Evolutionary conservation across 2,797 vertebrate species (phyloP).

Genomic region (Dermochelys coriacea): DNA sequence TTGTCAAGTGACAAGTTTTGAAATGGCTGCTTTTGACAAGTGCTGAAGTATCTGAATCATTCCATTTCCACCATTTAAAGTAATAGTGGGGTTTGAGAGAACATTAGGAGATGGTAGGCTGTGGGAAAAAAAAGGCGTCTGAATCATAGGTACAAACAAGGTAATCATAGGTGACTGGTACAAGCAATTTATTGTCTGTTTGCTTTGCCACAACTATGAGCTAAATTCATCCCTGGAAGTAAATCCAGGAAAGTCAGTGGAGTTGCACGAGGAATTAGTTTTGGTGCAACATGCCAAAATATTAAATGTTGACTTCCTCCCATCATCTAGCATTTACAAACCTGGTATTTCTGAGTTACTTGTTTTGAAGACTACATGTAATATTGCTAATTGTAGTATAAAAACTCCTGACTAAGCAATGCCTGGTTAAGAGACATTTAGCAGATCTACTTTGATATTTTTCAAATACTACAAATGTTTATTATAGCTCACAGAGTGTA

Average conservation of each 20-base stretch:
- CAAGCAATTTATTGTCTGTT: background rate
- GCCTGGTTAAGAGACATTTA: background rate
- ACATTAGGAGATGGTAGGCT: background rate
- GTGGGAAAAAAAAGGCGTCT: background rate
- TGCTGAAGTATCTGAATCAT: background rate
- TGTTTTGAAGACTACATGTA: background rate
- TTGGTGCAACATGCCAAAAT: conserved; percentile 14
- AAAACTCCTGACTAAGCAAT: background rate
- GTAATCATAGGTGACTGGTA: background rate
- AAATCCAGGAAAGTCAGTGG: background rate
- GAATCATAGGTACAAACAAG: conserved; percentile 4
- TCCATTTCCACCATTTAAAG: background rate
- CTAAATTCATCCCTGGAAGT: background rate
- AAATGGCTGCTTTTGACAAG: background rate
- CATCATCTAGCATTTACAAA: conserved; percentile 4
- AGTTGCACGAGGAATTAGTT: background rate
- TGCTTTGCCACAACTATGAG: conserved; percentile 22
- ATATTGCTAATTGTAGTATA: fast-evolving
- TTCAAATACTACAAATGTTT: background rate
- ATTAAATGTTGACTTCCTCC: background rate
- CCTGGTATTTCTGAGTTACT: background rate
- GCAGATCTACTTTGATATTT: background rate
- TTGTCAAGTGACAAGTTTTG: background rate
- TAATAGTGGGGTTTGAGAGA: background rate
- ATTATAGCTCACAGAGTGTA: background rate